A percentile compares a stretch with the other conserved stretches of the same genome.
Conservation (phyloP, 2,113 vertebrate genomes). For the Indicator indicator region DNA sequence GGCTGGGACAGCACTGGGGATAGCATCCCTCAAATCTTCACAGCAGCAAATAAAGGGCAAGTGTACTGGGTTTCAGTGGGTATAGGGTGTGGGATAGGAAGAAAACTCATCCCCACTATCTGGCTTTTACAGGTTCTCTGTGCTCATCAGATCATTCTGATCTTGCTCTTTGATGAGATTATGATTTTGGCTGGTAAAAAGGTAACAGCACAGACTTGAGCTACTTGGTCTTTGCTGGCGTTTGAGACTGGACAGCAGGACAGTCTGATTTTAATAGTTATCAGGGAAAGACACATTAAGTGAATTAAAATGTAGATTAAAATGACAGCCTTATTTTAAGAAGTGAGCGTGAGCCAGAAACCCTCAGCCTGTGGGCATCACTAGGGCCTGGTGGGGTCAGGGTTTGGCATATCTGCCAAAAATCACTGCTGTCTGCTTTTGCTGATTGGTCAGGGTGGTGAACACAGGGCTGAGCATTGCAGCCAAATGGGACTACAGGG, state of each 20-base stretch:
- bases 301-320: background rate
- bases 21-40: background rate
- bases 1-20: too few relatives aligned
- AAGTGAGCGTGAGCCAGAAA: background rate
- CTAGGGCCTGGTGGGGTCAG: background rate
- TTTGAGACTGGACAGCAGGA: fast-evolving
- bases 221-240: background rate
- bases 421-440: background rate
- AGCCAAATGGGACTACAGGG: background rate
- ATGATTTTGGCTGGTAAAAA: background rate
- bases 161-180: background rate
- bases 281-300: background rate
- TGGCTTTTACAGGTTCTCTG: background rate
- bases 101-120: background rate
- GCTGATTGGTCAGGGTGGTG: fast-evolving
- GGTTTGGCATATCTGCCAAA: background rate
- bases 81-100: background rate
- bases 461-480: background rate
- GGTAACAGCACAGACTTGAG: background rate
- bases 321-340: background rate
- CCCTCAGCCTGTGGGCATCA: background rate
- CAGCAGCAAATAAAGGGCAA: background rate
- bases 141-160: background rate
- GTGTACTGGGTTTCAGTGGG: background rate
- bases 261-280: background rate